Base-by-base conservation (phyloP, 2,888 invertebrate species). In the Drosophila ezoana region DNA sequence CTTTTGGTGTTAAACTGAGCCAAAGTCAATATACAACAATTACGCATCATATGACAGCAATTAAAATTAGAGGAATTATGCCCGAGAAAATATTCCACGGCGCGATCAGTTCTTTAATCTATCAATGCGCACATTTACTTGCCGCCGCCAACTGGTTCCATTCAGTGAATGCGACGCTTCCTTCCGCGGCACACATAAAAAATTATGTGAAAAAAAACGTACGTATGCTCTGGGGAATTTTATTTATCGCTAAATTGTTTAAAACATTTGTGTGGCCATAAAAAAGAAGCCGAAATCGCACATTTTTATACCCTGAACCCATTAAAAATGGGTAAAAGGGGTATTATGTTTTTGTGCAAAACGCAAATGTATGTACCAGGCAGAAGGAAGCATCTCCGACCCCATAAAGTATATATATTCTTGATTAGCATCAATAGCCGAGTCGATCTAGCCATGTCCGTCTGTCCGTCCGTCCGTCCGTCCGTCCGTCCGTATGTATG, bases 121-220 rank as follows among this genome's bases (percentile, higher is more conserved):
- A 82, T 79, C 57, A 68, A 37, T 82, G 59, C 49, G 43, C 54
- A 45, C 18, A 59, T 45, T 61, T 38, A 40, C 48, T 35, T 52
- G 54, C 54, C 51, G 49, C 32, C 41, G 6, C 54, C 49, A 49
- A 51, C 48, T 71, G 45, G 74, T 81, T 87, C 76, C 85, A 72
- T 68, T 81, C 68, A 78, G 16, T 78, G 79, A 65, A 72, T 69
- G 68, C 81, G 56, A 37, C 6, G 70, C 76, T 81, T 81, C 85
- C 82, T 87, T 87, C 70, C 82, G 85, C 47, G 63, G 47, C 37
- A 71, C 43, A 11, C 71, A 69, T 83, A 72, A 87, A 86, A 66
- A 66, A 23, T 41, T 14, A 52, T 52, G 56, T 41, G 11, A 47
- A 18, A 48, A 33, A 28, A 32, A 54, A 10, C 18, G 4, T 23